phyloP scores from a whole-genome alignment of 1,140 invertebrate genomes.

The Luehdorfia chinensis region DNA sequence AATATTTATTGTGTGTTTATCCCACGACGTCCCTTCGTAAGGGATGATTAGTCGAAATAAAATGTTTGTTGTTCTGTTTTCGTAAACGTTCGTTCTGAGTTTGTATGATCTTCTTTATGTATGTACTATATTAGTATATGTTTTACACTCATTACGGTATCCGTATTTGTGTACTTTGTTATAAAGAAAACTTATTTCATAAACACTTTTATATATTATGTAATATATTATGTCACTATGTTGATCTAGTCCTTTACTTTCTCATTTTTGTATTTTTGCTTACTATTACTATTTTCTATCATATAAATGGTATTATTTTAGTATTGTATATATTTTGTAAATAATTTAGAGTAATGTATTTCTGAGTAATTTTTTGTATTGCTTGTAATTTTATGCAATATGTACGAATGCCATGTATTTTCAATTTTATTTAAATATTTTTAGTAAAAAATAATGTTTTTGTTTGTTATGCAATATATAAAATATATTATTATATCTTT shows the following conservation, averaged over 20 bases:
- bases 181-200: conserved; percentile 41
- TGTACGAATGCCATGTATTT: too few species aligned
- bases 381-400: too few species aligned
- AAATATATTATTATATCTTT: conserved; percentile 17
- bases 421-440: too few species aligned
- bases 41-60: conserved; percentile 27
- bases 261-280: conserved; percentile 17
- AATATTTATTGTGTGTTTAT: conserved; percentile 63
- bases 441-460: too few species aligned
- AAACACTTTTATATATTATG: conserved; percentile 24
- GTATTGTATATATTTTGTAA: conserved; percentile 33
- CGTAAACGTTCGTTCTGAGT: conserved; percentile 56
- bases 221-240: conserved; percentile 19
- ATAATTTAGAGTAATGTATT: conserved; percentile 27
- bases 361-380: too few species aligned
- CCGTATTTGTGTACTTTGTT: conserved; percentile 71
- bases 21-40: conserved; percentile 51
- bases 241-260: conserved; percentile 23
- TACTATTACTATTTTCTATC: conserved; percentile 18
- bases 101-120: conserved; percentile 60
- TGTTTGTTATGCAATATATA: too few species aligned
- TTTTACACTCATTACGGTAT: conserved; percentile 68
- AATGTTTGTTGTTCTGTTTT: conserved; percentile 53
- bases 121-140: conserved; percentile 69
- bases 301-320: conserved; percentile 17